These are phyloP conservation scores for Tadarida brasiliensis DNA, from an alignment of 2,797 vertebrate species.

Conservation along the genomic window DNA sequence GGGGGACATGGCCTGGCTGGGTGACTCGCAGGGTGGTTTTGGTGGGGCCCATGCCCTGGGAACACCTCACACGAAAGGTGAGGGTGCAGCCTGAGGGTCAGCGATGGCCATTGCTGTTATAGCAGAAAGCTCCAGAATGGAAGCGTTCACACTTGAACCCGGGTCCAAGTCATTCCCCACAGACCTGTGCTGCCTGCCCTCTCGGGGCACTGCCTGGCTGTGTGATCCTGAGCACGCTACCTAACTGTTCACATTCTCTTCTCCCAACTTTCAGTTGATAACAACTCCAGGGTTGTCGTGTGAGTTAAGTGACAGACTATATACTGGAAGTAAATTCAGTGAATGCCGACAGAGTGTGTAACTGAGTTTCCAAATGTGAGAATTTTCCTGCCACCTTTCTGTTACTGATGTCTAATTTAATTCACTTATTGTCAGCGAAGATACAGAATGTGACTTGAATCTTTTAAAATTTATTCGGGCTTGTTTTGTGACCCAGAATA, in stretches of 20 bases:
- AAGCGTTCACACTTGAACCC: neutral
- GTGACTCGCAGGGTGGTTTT: neutral
- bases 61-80: neutral
- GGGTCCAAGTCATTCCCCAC: neutral
- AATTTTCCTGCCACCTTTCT: neutral
- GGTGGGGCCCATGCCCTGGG: too few species aligned
- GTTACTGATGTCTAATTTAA: neutral
- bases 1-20: neutral
- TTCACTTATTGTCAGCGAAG: neutral
- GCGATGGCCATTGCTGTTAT: neutral
- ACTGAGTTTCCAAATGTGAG: neutral
- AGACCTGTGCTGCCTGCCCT: neutral
- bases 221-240: neutral
- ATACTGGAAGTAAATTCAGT: neutral
- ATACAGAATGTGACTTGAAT: neutral
- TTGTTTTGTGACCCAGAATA: neutral
- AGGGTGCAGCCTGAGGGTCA: neutral
- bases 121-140: neutral
- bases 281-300: neutral
- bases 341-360: neutral
- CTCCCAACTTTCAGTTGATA: neutral
- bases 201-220: neutral
- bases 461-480: neutral
- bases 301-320: fast-evolving
- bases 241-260: neutral